phyloP scores from a whole-genome alignment of 2,888 invertebrate genomes.

The Nephrocerus scutellatus region DNA sequence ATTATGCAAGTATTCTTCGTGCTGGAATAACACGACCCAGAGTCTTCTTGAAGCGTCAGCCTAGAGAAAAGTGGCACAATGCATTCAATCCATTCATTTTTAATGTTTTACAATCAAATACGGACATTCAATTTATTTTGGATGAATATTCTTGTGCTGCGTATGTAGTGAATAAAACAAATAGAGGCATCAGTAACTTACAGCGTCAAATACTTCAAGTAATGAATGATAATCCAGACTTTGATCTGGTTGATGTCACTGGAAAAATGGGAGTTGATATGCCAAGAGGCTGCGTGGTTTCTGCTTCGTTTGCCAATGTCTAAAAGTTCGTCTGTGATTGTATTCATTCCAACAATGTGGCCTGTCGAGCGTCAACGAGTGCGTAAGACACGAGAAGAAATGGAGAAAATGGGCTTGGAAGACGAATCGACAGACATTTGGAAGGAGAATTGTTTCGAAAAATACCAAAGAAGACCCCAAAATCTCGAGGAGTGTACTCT shows the following conservation, averaged over 20 bases:
- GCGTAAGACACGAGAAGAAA: conserved; percentile 34
- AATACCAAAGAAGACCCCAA: conserved; percentile 33
- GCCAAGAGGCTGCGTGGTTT: conserved; percentile 20
- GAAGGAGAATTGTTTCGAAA: conserved; percentile 36
- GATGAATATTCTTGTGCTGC: conserved; percentile 2
- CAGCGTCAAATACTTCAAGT: neutral
- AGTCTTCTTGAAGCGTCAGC: conserved; percentile 1
- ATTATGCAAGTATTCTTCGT: conserved; percentile 1
- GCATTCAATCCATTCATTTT: conserved; percentile 7
- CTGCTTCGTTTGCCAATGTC: conserved; percentile 45
- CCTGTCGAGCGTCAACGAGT: conserved; percentile 39
- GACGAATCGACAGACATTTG: conserved; percentile 32
- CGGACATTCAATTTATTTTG: conserved; percentile 6
- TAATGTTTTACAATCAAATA: conserved; percentile 2
- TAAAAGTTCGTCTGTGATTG: conserved; percentile 29
- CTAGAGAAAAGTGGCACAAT: conserved; percentile 4
- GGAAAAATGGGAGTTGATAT: neutral
- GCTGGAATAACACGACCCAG: conserved; percentile 2
- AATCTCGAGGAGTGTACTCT: conserved; percentile 29
- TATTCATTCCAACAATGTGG: conserved; percentile 41
- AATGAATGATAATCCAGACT: neutral
- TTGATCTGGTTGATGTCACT: neutral
- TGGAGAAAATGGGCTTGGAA: conserved; percentile 25
- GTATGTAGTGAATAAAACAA: conserved; percentile 3
- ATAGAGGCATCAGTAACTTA: conserved; percentile 5